A percentile compares a stretch with the other conserved stretches of the same genome.
Conservation (phyloP, 2,797 vertebrate genomes). For the Helicolenus hilgendorfi region DNA sequence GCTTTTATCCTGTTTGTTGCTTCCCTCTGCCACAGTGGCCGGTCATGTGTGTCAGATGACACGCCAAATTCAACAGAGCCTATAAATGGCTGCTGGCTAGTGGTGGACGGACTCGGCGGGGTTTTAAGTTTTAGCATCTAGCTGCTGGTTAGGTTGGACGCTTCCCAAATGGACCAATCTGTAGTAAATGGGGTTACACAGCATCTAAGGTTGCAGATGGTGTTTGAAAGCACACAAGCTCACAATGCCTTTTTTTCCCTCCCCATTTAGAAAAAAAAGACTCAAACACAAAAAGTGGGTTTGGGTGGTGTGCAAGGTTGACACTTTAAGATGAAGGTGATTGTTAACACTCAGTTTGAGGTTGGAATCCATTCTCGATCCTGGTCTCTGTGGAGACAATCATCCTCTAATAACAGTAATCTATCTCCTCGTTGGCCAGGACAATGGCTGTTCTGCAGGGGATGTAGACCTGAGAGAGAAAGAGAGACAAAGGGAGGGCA, state of each 20-base stretch:
- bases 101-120: slow-evolving; percentile 74
- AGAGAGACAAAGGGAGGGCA: slow-evolving; percentile 46
- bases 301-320: slow-evolving; percentile 67
- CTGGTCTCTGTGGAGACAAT: slow-evolving; percentile 75
- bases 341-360: slow-evolving; percentile 80
- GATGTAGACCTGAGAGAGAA: slow-evolving; percentile 95
- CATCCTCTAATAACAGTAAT: slow-evolving; percentile 90
- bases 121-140: slow-evolving; percentile 73
- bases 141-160: slow-evolving; percentile 76
- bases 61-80: slow-evolving; percentile 71
- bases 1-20: slow-evolving; percentile 2
- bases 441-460: slow-evolving; percentile 97
- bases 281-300: slow-evolving; percentile 53
- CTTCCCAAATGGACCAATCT: slow-evolving; percentile 81
- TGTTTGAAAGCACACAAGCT: slow-evolving; percentile 67
- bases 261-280: slow-evolving; percentile 49
- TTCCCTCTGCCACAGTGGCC: slow-evolving; percentile 31
- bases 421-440: slow-evolving; percentile 93
- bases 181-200: slow-evolving; percentile 73
- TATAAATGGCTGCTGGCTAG: slow-evolving; percentile 72
- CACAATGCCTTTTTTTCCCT: neutral
- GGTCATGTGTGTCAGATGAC: slow-evolving; percentile 61
- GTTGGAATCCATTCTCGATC: slow-evolving; percentile 78
- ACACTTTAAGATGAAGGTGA: slow-evolving; percentile 80
- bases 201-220: slow-evolving; percentile 76